Evolutionary conservation across 1,140 invertebrate genomes (phyloP), one percentile per base, ranked within the genome.

Genomic region (Euura saliciscinereae): DNA sequence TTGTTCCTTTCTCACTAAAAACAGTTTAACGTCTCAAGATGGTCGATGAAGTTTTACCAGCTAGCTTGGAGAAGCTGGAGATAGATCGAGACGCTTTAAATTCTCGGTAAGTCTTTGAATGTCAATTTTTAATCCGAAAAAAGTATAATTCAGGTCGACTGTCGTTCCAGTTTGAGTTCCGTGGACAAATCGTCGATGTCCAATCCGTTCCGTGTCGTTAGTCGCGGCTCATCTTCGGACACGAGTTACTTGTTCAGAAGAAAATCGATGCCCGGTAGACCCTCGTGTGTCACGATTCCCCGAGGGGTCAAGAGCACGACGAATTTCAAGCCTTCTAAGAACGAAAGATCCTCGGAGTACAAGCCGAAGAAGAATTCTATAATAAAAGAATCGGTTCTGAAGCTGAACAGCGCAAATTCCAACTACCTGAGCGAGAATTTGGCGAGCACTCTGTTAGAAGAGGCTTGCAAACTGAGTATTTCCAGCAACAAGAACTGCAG

Each of bases 61-160:
- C 81, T 46, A 85, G 85, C 70, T 82, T 87, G 68, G 80, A 83
- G 77, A 86, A 83, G 73, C 85, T 87, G 74, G 84, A 87, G 71
- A 87, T 87, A 74, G 84, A 84, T 78, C 81, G 80, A 66, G 69
- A 77, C 2, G 76, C 79, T 4, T 69, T 72, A 13, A 77, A 73
- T 45, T 78, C 79, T 1, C 82, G 79, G 85, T 85, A 71, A 79
- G 81, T 77, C 73, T 3, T 69, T 43, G 66, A 8, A 2, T 67
- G 1, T 28, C 28, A 28, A 28, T 28, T 28, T 28, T 28, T 28
- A 28, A 28, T 1, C 28, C 28, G 28, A 28, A 28, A 28, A 28
- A 28, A 28, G 0, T 28, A 28, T 28, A 28, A 28, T 28, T 28
- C 1, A 28, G 28, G 28, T 28, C 28, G 28, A 42, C 72, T 71